Base-by-base conservation (phyloP, 2,113 vertebrate genomes). In the Anolis carolinensis region DNA sequence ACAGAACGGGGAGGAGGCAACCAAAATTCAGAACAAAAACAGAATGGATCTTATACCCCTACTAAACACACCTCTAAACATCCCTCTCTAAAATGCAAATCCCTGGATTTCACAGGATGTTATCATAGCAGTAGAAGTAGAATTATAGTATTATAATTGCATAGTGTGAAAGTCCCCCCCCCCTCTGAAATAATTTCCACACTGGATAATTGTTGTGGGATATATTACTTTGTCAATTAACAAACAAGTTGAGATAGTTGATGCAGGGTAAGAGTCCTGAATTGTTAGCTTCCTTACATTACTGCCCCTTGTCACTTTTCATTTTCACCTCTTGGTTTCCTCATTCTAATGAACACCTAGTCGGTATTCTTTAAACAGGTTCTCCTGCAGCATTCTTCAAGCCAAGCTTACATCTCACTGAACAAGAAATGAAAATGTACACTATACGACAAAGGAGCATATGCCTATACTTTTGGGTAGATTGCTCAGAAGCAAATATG, bases 141-240 rank as follows among this genome's bases (percentile, higher is more conserved):
- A 55, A 55, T 11, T 55, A n/a, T 10, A 7, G 10, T 7, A 2
- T 14, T 55, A 55, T 55, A 55, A 7, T 55, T 55, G n/a, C n/a
- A n/a, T n/a, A n/a, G n/a, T n/a, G n/a, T n/a, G n/a, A n/a, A n/a
- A n/a, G n/a, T n/a, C n/a, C n/a, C n/a, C n/a, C n/a, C n/a, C n/a
- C n/a, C n/a, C n/a, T n/a, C n/a, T n/a, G n/a, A n/a, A n/a, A n/a
- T 55, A 59, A 59, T 10, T 27, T 48, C 10, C 5, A 25, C 39
- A 75, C 21, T 0, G 9, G 21, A 39, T 81, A 34, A 34, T 72
- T 52, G 50, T 72, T 25, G 68, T 10, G 16, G 48, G 52, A 23
- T 63, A 59, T 32, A n/a, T 59, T 79, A 11, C n/a, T 77, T 78
- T 78, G 52, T 59, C 76, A 20, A 78, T 78, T 75, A 75, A 75